Conservation (phyloP, 2,888 invertebrate genomes). For the Siphonodentalium dalli region DNA sequence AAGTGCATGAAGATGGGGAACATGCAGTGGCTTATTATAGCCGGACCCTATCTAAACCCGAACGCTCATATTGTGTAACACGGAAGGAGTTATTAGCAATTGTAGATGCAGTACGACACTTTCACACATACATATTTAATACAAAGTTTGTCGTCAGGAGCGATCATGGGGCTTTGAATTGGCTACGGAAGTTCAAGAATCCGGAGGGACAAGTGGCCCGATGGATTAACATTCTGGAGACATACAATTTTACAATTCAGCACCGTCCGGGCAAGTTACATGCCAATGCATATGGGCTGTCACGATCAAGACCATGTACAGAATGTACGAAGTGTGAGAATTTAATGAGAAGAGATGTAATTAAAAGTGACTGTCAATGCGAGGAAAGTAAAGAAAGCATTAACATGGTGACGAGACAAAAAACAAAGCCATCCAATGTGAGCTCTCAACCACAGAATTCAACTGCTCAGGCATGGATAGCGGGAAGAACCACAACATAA, state of each 20-base stretch:
- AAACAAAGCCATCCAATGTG: no score
- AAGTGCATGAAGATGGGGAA: constrained; percentile 9
- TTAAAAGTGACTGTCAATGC: no score
- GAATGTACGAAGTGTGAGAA: no score
- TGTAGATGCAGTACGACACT: constrained; percentile 1
- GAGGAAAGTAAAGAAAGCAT: no score
- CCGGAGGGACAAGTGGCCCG: constrained; percentile 5
- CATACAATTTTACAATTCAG: constrained; percentile 1
- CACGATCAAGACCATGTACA: no score
- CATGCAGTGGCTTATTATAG: constrained; percentile 9
- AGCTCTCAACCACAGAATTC: no score
- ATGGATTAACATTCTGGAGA: not conserved
- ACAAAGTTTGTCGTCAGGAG: not conserved
- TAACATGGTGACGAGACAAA: no score
- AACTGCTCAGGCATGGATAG: no score
- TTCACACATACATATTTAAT: constrained; percentile 2
- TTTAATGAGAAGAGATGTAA: no score
- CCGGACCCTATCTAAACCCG: not conserved
- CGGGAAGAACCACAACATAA: no score
- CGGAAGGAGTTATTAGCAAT: constrained; percentile 2
- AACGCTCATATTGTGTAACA: constrained; percentile 10
- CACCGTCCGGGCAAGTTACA: not conserved
- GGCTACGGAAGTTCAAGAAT: constrained; percentile 2
- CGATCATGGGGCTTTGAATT: constrained; percentile 6
- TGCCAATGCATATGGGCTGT: no score